phyloP scores from a whole-genome alignment of 2,888 invertebrate species.

The Syritta pipiens region DNA sequence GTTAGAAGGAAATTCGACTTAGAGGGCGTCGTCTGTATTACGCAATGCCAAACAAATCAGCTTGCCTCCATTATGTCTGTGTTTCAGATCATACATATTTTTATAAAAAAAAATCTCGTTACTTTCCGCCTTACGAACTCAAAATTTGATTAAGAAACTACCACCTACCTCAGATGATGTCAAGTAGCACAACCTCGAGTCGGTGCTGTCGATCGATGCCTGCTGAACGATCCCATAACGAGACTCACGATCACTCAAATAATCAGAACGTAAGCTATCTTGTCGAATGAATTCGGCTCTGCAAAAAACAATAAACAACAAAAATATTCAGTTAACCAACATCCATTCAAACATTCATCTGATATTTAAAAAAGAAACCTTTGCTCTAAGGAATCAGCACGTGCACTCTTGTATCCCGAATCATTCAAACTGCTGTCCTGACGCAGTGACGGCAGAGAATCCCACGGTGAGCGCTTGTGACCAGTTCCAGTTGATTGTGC shows the following conservation, averaged over 20 bases:
- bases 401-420: conserved; percentile 91
- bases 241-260: conserved; percentile 93
- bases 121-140: no score
- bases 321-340: background rate
- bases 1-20: no score
- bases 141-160: background rate
- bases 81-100: no score
- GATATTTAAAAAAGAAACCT: conserved; percentile 80
- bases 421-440: conserved; percentile 93
- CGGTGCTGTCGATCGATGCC: conserved; percentile 95
- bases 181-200: conserved; percentile 94
- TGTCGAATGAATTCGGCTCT: conserved; percentile 93
- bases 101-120: no score
- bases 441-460: conserved; percentile 90
- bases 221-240: conserved; percentile 95
- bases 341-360: conserved; percentile 31
- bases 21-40: no score
- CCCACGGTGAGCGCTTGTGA: conserved; percentile 92
- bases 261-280: conserved; percentile 93
- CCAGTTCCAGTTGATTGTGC: conserved; percentile 78
- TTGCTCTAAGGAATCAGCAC: conserved; percentile 92
- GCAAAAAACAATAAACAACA: conserved; percentile 68
- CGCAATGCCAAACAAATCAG: no score
- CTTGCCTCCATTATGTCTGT: no score
- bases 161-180: conserved; percentile 96